phyloP scores from a whole-genome alignment of 2,888 invertebrate genomes.

The Beris morrisii region DNA sequence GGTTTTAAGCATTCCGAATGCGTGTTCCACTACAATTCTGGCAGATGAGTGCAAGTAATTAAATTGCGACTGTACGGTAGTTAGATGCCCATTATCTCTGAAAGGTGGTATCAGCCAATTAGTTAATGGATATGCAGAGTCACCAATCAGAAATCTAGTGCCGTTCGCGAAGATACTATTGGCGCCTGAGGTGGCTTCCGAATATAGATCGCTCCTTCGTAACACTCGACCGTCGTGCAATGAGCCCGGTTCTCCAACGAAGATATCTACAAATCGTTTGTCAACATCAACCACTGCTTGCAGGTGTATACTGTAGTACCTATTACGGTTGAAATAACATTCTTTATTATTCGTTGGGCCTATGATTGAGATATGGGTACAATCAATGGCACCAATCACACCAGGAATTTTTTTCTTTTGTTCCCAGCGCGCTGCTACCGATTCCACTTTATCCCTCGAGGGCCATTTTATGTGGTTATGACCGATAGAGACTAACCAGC shows the following conservation, averaged over 20 bases:
- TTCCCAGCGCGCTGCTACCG: not conserved
- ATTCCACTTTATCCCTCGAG: not conserved
- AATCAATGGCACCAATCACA: not conserved
- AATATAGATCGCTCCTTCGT: too few relatives aligned
- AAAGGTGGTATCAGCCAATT: not conserved
- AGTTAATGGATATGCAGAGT: conserved; percentile 8
- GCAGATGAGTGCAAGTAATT: not conserved
- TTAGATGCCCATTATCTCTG: not conserved
- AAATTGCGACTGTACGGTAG: not conserved
- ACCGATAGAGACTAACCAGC: not conserved
- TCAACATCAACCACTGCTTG: not conserved
- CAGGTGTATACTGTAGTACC: not conserved
- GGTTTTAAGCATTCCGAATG: not conserved
- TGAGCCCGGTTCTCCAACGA: not conserved
- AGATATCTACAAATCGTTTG: not conserved
- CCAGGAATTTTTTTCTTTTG: not conserved
- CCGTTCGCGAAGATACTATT: too few relatives aligned
- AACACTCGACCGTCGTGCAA: not conserved
- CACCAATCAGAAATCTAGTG: not conserved
- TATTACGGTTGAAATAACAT: not conserved
- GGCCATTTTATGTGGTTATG: not conserved
- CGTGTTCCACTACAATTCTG: not conserved
- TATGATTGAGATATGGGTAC: not conserved
- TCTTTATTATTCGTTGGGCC: not conserved
- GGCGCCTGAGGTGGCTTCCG: too few relatives aligned